A percentile compares a stretch with the other conserved stretches of the same genome.
Conservation (phyloP, 2,113 vertebrate genomes). For the Machaerirhynchus nigripectus region DNA sequence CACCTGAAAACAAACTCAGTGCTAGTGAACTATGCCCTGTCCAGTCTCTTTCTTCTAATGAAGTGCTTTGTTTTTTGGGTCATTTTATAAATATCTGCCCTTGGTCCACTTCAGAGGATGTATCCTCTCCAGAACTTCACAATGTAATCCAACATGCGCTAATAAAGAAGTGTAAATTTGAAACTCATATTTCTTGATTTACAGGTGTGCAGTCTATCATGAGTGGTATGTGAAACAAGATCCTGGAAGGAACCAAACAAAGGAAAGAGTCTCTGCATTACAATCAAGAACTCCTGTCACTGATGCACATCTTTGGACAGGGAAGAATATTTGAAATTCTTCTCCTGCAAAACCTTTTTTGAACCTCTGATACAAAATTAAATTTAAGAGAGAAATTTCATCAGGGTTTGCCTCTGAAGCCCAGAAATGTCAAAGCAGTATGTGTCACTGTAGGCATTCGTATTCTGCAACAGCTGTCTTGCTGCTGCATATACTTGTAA, state of each 20-base stretch:
- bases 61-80: background rate
- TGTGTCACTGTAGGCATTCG: background rate
- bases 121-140: background rate
- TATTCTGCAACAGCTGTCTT: background rate
- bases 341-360: background rate
- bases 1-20: background rate
- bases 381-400: background rate
- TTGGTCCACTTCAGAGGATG: background rate
- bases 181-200: background rate
- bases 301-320: background rate
- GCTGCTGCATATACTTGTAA: background rate
- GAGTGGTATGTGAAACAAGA: background rate
- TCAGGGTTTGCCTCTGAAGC: background rate
- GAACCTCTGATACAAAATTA: background rate
- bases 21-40: background rate
- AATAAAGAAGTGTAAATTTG: background rate
- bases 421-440: conserved; percentile 5
- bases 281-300: background rate
- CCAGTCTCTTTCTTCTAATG: background rate
- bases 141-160: background rate
- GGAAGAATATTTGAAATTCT: background rate
- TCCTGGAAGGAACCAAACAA: background rate
- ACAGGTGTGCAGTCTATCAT: background rate
- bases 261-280: background rate
- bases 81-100: background rate